Evolutionary conservation across 2,797 vertebrate species (phyloP).

Genomic region (Sylvia borin): DNA sequence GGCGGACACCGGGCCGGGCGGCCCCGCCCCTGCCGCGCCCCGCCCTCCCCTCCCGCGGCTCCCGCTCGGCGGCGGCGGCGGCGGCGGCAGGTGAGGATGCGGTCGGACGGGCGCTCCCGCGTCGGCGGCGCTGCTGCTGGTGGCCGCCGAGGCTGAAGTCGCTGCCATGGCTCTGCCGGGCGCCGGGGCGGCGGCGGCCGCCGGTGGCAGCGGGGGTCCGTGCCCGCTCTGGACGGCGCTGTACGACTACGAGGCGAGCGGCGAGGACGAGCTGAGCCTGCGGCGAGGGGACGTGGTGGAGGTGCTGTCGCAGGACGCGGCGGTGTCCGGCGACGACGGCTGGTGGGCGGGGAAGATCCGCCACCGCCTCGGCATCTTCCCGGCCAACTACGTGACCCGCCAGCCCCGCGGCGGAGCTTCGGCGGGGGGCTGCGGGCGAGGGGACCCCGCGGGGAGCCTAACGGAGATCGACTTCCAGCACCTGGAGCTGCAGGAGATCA

Average conservation of each 20-base stretch:
- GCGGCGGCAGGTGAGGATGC: background rate
- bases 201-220: background rate
- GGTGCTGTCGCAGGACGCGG: constrained; percentile 91
- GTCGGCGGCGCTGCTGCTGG: background rate
- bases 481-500: constrained; percentile 91
- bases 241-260: constrained; percentile 93
- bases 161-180: constrained; percentile 59
- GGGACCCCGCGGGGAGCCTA: constrained; percentile 73
- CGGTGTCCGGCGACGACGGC: constrained; percentile 93
- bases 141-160: background rate
- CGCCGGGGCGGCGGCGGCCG: constrained; percentile 3
- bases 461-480: constrained; percentile 86
- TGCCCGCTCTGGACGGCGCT: constrained; percentile 88
- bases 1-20: background rate
- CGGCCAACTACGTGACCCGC: constrained; percentile 89
- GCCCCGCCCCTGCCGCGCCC: background rate
- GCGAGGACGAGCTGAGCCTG: constrained; percentile 94
- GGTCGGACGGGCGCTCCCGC: background rate
- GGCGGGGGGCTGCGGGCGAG: constrained; percentile 35
- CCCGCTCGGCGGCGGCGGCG: background rate
- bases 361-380: constrained; percentile 88
- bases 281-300: constrained; percentile 90
- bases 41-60: background rate
- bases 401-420: constrained; percentile 33
- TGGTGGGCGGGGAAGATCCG: constrained; percentile 96